These are phyloP conservation scores for Dermatemys mawii DNA, from an alignment of 2,113 vertebrate genomes.

Conservation along the genomic window DNA sequence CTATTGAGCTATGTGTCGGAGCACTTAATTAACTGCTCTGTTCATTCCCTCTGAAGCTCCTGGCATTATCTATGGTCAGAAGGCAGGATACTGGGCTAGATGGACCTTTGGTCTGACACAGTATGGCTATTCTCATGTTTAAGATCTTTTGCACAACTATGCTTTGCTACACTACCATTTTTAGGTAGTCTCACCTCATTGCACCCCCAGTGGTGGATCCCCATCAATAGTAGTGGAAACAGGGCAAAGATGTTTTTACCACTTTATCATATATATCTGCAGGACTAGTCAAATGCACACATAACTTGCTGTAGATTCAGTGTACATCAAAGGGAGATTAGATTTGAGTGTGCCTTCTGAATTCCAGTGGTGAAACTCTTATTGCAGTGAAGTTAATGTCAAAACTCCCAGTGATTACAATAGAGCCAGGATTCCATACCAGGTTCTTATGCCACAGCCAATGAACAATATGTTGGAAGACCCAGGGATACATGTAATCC, in stretches of 20 bases:
- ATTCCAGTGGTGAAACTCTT: background rate
- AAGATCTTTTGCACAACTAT: background rate
- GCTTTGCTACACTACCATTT: background rate
- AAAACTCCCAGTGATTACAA: background rate
- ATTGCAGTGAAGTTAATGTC: background rate
- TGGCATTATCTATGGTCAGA: background rate
- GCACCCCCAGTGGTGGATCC: background rate
- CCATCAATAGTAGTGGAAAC: background rate
- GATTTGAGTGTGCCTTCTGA: accelerated
- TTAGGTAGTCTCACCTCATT: background rate
- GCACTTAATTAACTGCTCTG: background rate
- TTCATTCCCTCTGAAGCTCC: background rate
- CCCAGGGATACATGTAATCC: accelerated
- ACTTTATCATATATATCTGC: accelerated
- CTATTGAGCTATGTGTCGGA: background rate
- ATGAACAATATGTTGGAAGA: background rate
- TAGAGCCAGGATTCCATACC: accelerated
- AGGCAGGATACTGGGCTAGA: background rate
- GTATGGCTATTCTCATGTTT: background rate
- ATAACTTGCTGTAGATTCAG: background rate
- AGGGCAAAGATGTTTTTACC: background rate
- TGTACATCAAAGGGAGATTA: background rate
- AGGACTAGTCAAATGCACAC: background rate
- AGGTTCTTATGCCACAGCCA: background rate
- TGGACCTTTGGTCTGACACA: background rate